Conservation (phyloP, 2,888 invertebrate genomes). For the Lasius fuliginosus region DNA sequence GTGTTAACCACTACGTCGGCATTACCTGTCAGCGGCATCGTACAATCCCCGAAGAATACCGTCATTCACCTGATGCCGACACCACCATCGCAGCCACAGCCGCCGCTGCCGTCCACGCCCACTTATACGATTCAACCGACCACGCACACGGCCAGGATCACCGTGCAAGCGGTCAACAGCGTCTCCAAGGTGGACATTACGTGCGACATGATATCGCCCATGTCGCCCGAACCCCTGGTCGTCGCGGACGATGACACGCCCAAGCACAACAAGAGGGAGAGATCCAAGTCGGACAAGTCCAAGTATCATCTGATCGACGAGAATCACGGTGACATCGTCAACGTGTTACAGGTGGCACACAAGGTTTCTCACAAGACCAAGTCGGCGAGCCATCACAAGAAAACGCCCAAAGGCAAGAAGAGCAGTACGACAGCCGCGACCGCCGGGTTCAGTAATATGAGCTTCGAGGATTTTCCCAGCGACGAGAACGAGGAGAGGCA, state of each 20-base stretch:
- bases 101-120: conserved; percentile 54
- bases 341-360: conserved; percentile 74
- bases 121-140: conserved; percentile 73
- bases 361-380: conserved; percentile 82
- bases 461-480: conserved; percentile 91
- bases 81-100: conserved; percentile 9
- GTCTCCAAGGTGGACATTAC: conserved; percentile 73
- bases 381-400: conserved; percentile 74
- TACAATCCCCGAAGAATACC: conserved; percentile 57
- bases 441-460: conserved; percentile 91
- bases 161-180: conserved; percentile 78
- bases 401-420: conserved; percentile 78
- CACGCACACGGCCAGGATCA: conserved; percentile 75
- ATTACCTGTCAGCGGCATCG: conserved; percentile 60
- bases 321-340: conserved; percentile 83
- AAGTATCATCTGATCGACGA: conserved; percentile 88
- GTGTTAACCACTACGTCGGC: conserved; percentile 71
- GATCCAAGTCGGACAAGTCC: conserved; percentile 86
- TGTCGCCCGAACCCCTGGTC: conserved; percentile 83
- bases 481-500: conserved; percentile 87
- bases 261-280: conserved; percentile 84
- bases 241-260: conserved; percentile 72
- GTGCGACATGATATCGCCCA: conserved; percentile 76
- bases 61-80: conserved; percentile 22
- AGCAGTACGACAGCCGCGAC: conserved; percentile 72